Base-by-base conservation (phyloP, 1,140 invertebrate genomes). In the Orussus abietinus region DNA sequence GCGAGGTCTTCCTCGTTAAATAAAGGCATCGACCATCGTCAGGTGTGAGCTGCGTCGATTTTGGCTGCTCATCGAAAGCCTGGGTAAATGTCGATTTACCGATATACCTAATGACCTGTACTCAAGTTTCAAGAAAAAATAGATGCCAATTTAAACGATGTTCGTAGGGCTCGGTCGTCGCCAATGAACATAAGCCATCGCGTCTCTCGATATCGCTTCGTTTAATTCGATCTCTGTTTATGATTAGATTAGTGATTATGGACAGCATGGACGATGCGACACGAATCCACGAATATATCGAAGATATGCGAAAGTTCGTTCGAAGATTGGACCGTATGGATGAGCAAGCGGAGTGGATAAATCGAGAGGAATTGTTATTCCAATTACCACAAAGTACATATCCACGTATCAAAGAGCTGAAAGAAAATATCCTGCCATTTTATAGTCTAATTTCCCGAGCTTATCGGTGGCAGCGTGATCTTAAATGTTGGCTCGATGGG, bases 401-500 rank as follows among this genome's bases (percentile, higher is more conserved):
- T 69, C 78, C 82, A 4, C 82, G 86, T 45, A 75, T 92, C 18
- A 82, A 85, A 47, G 83, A 90, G 49, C 59, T 86, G 15, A 84
- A 83, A 62, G 78, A 79, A 30, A 81, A 78, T 51, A 74, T 88
- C 21, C 69, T 80, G 55, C 83, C 84, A 7, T 86, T 86, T 62
- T 79, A 83, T 22, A 76, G 76, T 38, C 68, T 88, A 3, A 75
- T 88, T 13, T 62, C 77, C 47, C 59, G 71, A 12, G 80, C 82
- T 12, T 69, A 81, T 47, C 81, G 81, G 57, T 93, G 92, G 88
- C 80, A 85, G 64, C 80, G 84, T 41, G 84, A 84, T 46, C 83
- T 86, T 57, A 86, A 84, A 55, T 84, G 86, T 31, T 95, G 90
- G 87, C 82, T 93, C 77, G 86, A 94, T 68, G 92, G 91, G n/a